Conservation (phyloP, 2,888 invertebrate genomes). For the Dryobota labecula region DNA sequence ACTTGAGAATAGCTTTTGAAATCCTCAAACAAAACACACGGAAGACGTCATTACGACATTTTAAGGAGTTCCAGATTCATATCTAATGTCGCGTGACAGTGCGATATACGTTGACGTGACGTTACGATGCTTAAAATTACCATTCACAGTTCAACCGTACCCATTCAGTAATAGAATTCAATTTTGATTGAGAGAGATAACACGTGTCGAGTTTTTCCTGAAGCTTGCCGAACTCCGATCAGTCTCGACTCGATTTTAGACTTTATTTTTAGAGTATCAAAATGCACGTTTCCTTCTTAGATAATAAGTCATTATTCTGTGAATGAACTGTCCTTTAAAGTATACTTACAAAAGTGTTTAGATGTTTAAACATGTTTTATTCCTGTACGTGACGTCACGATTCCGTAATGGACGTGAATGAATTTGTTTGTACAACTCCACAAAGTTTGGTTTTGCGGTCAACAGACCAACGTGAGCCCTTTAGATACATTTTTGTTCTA, state of each 20-base stretch:
- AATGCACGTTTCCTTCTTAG: slow-evolving; percentile 20
- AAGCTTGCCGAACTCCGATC: slow-evolving; percentile 16
- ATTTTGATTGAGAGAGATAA: slow-evolving; percentile 46
- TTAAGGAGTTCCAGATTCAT: slow-evolving; percentile 87
- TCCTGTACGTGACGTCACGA: slow-evolving; percentile 72
- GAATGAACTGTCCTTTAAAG: slow-evolving; percentile 61
- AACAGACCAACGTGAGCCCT: slow-evolving; percentile 8
- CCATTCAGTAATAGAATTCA: slow-evolving; percentile 52
- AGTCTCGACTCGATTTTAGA: slow-evolving; percentile 28
- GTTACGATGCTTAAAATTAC: slow-evolving; percentile 34
- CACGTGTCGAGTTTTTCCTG: slow-evolving; percentile 46
- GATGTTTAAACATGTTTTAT: slow-evolving; percentile 69
- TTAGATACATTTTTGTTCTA: slow-evolving; percentile 22
- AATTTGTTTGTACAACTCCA: slow-evolving; percentile 63
- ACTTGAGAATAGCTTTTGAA: slow-evolving; percentile 51
- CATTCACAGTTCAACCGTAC: slow-evolving; percentile 38
- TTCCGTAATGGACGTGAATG: slow-evolving; percentile 68
- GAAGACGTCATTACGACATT: slow-evolving; percentile 82
- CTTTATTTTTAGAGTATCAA: slow-evolving; percentile 9
- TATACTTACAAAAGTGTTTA: slow-evolving; percentile 62
- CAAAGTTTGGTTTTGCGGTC: slow-evolving; percentile 54
- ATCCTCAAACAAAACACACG: slow-evolving; percentile 65
- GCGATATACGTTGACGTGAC: slow-evolving; percentile 76
- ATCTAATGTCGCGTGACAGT: slow-evolving; percentile 87
- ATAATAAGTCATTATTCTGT: slow-evolving; percentile 54